phyloP scores from a whole-genome alignment of 2,113 vertebrate genomes.

The Charadrius vociferus region DNA sequence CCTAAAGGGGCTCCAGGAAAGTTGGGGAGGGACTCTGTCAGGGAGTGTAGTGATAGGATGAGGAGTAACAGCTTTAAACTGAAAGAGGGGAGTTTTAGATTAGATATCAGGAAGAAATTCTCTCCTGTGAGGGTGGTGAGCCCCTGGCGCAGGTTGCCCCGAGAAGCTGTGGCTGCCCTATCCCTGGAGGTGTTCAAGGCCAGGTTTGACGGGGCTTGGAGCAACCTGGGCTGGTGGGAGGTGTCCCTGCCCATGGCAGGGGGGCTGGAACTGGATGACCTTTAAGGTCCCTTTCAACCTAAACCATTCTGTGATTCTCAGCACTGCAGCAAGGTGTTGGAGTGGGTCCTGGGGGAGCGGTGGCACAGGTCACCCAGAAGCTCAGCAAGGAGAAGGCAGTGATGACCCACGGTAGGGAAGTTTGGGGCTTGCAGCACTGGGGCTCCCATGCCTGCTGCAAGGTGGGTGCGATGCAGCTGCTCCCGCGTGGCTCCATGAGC shows the following conservation, averaged over 20 bases:
- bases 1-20: neutral
- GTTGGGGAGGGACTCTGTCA: neutral
- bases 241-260: neutral
- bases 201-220: neutral
- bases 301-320: neutral
- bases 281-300: neutral
- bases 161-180: neutral
- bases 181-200: neutral
- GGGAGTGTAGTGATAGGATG: neutral
- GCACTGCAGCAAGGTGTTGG: neutral
- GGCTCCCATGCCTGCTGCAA: rapidly evolving
- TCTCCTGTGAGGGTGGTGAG: neutral
- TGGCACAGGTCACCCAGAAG: neutral
- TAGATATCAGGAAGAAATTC: neutral
- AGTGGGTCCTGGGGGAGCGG: neutral
- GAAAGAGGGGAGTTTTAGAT: neutral
- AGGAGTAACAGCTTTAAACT: neutral
- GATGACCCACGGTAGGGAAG: neutral
- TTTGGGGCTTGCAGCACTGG: neutral
- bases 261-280: neutral
- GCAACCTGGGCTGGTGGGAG: neutral
- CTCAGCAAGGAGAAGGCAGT: neutral
- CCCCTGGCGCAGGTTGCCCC: neutral
- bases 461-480: rapidly evolving
- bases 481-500: rapidly evolving